Conservation (phyloP, 2,113 vertebrate species). For the Arenaria interpres region DNA sequence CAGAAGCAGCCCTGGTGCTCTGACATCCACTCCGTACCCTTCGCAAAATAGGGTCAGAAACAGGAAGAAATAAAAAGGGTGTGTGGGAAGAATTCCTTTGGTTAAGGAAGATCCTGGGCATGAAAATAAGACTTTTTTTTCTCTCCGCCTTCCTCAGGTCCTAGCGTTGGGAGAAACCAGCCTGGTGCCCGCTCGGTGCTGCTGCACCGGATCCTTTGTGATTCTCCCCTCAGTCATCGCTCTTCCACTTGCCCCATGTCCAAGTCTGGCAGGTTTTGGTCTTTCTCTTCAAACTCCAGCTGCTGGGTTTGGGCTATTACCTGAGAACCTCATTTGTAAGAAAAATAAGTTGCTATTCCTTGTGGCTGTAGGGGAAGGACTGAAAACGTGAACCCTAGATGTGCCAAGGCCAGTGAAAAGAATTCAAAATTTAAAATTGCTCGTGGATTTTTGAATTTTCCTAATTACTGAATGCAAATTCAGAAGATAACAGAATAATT, state of each 20-base stretch:
- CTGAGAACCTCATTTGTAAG: background rate
- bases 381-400: background rate
- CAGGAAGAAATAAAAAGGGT: background rate
- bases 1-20: background rate
- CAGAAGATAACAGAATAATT: background rate
- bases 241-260: background rate
- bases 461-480: background rate
- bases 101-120: background rate
- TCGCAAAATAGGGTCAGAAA: background rate
- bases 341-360: background rate
- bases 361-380: background rate
- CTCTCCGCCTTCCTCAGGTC: background rate
- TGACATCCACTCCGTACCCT: background rate
- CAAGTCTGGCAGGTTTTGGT: background rate
- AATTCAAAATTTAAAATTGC: background rate
- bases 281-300: background rate
- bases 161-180: background rate
- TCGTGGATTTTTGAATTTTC: background rate
- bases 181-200: background rate
- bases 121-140: background rate
- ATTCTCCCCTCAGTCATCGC: rapidly evolving
- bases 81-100: background rate
- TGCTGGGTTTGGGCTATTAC: background rate
- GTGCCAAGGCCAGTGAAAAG: background rate
- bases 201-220: background rate